phyloP scores from a whole-genome alignment of 2,888 invertebrate genomes.

The Drosophila paranaensis region DNA sequence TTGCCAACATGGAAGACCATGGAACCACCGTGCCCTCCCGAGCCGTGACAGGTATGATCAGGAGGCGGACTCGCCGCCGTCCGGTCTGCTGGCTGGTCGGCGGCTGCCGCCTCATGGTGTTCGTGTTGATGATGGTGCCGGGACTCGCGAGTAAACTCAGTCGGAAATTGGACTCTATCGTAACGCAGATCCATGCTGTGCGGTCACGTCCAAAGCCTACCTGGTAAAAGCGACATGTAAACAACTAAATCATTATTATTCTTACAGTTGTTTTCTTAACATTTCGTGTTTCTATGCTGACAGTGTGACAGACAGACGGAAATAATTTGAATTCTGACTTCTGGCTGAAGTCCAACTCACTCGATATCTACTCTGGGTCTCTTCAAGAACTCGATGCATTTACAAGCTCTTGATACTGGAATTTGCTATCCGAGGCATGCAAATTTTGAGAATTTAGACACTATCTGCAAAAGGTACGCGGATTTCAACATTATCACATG shows the following conservation, averaged over 20 bases:
- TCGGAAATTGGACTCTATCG: constrained; percentile 13
- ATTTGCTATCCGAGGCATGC: constrained; percentile 11
- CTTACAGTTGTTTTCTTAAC: not conserved
- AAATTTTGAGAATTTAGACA: constrained; percentile 7
- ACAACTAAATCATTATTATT: constrained; percentile 1
- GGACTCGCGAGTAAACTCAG: not conserved
- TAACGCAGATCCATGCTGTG: constrained; percentile 31
- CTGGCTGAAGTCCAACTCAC: not conserved
- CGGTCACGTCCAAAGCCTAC: constrained; percentile 14
- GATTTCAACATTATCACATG: not conserved
- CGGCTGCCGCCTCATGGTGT: constrained; percentile 15
- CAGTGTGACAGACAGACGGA: constrained; percentile 2
- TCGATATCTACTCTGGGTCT: not conserved
- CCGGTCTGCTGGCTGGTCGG: not conserved
- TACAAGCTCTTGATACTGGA: constrained; percentile 4
- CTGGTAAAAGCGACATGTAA: constrained; percentile 17
- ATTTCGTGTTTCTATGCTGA: constrained; percentile 17
- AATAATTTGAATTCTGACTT: not conserved
- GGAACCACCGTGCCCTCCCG: constrained; percentile 3
- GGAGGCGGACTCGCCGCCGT: not conserved
- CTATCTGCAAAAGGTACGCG: constrained; percentile 2
- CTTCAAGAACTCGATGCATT: constrained; percentile 6
- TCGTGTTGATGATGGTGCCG: constrained; percentile 30
- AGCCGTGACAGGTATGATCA: not conserved
- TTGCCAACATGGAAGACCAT: constrained; percentile 7